Conservation (phyloP, 2,113 vertebrate species). For the Phyllostomus discolor region DNA sequence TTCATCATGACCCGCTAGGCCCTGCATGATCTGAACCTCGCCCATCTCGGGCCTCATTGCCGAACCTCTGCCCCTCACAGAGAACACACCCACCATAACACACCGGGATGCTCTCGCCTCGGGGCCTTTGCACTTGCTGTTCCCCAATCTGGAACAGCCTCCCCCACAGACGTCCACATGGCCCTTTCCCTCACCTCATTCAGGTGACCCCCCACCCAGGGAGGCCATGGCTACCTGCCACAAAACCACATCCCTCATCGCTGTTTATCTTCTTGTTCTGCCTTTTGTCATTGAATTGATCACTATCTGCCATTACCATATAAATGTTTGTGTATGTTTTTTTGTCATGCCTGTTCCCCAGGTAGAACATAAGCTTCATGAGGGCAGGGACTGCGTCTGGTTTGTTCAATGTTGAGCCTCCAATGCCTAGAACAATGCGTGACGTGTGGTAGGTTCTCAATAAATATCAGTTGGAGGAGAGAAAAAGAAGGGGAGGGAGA, state of each 20-base stretch:
- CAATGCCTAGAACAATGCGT: not conserved
- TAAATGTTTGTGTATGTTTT: not conserved
- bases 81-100: accelerated
- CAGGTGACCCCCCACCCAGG: not conserved
- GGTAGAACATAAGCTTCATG: not conserved
- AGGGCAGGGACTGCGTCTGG: not conserved
- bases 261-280: not conserved
- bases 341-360: not conserved
- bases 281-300: not conserved
- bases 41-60: not conserved
- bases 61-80: not conserved
- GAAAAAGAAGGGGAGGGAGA: not conserved
- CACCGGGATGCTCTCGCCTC: not conserved
- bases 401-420: not conserved
- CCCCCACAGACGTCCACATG: not conserved
- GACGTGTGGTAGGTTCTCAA: not conserved
- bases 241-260: not conserved
- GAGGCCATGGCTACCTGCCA: not conserved
- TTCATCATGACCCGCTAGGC: no score
- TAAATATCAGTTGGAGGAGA: not conserved
- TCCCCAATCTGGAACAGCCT: not conserved
- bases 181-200: not conserved
- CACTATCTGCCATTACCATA: not conserved
- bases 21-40: not conserved
- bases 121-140: not conserved